These are phyloP conservation scores for Medauroidea extradentata DNA, from an alignment of 1,140 invertebrate genomes.

Conservation along the genomic window DNA sequence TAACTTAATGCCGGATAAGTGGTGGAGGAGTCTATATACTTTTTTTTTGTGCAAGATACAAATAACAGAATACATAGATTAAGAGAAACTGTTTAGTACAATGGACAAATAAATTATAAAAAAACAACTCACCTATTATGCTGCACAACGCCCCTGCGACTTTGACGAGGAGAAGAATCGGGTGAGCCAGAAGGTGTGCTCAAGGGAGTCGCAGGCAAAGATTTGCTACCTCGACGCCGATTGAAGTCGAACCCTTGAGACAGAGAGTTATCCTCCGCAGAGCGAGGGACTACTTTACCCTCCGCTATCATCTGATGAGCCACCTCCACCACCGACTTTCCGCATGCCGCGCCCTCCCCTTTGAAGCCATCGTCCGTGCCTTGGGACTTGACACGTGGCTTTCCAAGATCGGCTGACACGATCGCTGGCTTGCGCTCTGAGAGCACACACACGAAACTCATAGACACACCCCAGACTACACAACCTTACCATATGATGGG, in stretches of 20 bases:
- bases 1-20: too few species aligned
- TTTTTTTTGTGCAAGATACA: too few species aligned
- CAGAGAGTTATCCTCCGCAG: not conserved
- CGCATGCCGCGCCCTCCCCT: slow-evolving; percentile 61
- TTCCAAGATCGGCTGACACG: slow-evolving; percentile 2
- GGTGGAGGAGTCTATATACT: too few species aligned
- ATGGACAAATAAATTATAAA: too few species aligned
- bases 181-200: slow-evolving; percentile 58
- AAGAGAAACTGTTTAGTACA: too few species aligned
- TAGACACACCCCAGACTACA: not conserved
- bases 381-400: slow-evolving; percentile 46
- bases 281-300: slow-evolving; percentile 19
- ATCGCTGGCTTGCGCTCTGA: slow-evolving; percentile 28
- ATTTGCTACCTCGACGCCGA: slow-evolving; percentile 58
- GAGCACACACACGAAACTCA: slow-evolving; percentile 18
- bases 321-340: slow-evolving; percentile 64
- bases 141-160: slow-evolving; percentile 29
- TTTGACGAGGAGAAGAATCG: slow-evolving; percentile 43
- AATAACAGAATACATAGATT: too few species aligned
- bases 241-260: slow-evolving; percentile 34
- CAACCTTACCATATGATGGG: not conserved
- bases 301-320: slow-evolving; percentile 64
- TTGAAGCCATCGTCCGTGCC: slow-evolving; percentile 65
- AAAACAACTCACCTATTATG: slow-evolving; percentile 27
- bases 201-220: slow-evolving; percentile 62